Base-by-base conservation (phyloP, 2,888 invertebrate species). In the Drosophila parthenogenetica region DNA sequence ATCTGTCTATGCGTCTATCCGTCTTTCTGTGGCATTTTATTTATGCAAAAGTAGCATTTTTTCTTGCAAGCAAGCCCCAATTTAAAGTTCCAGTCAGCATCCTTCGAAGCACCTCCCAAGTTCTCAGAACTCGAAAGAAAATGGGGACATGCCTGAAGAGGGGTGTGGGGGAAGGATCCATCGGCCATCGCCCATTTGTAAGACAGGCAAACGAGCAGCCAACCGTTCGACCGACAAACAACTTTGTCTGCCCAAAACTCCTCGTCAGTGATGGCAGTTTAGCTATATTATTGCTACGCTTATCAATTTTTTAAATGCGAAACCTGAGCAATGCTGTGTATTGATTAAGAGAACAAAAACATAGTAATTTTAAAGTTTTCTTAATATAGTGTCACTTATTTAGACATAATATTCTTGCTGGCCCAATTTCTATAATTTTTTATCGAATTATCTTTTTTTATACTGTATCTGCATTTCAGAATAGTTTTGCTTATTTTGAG, bases 1-100 rank as follows among this genome's bases (percentile, higher is more conserved):
- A 71, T 77, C 80, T 66, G 68, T 83, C 82, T 81, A 81, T 29
- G 8, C 29, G 59, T 50, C 61, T 69, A 71, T 77, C 77, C 63
- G 69, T 83, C 85, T 81, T 85, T 73, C 68, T 72, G 63, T 79
- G 61, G 45, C 62, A 73, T 83, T 86, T 86, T 75, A 73, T 88
- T 86, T 82, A 88, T 84, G 88, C 83, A 86, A 63, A 85, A 81
- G 82, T 68, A 73, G 74, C 77, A 81, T 71, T 81, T 83, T 68
- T 46, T 49, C 39, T 51, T 48, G 51, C 69, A 65, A 77, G 69
- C 54, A 65, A 77, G 69, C 53, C 55, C 69, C 77, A 73, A 80
- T 79, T 79, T 80, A 77, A 79, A 80, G 73, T 80, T 79, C 51
- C 40, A 53, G 13, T n/a, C 53, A 73, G 59, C 60, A 66, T 73